phyloP scores from a whole-genome alignment of 2,113 vertebrate genomes.

The Lepidothrix coronata region DNA sequence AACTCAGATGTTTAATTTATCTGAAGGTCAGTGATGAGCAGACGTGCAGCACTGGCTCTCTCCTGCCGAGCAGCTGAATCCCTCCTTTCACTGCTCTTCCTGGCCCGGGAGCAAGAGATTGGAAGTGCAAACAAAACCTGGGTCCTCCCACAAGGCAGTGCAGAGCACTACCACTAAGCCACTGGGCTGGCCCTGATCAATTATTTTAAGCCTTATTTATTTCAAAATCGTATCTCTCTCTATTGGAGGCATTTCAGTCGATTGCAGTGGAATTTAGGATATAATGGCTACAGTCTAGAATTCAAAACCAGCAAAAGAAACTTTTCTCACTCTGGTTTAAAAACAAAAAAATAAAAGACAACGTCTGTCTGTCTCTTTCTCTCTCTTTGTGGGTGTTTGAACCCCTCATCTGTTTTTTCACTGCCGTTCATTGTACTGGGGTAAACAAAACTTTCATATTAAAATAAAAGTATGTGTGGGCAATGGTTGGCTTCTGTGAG shows the following conservation, averaged over 20 bases:
- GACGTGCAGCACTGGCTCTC: conserved; percentile 34
- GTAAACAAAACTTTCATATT: conserved; percentile 45
- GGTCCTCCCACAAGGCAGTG: conserved; percentile 46
- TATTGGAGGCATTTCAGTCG: conserved; percentile 58
- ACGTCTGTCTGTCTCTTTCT: conserved; percentile 13
- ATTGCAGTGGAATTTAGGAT: conserved; percentile 65
- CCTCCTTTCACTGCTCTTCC: not conserved
- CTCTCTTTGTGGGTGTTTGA: conserved; percentile 54
- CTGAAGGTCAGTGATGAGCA: conserved; percentile 42
- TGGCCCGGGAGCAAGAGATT: conserved; percentile 13
- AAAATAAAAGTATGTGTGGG: conserved; percentile 67
- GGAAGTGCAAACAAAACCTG: not conserved
- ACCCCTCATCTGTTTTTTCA: conserved; percentile 61
- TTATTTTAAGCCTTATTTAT: conserved; percentile 75
- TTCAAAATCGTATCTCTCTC: conserved; percentile 72
- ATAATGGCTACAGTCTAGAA: conserved; percentile 67
- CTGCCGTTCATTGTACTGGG: conserved; percentile 55
- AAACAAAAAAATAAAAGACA: conserved; percentile 7
- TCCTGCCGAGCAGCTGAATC: conserved; percentile 15
- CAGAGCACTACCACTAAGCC: conserved; percentile 56
- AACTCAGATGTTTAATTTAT: conserved; percentile 63
- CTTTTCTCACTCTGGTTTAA: conserved; percentile 56
- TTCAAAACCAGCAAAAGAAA: conserved; percentile 63
- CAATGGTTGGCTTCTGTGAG: conserved; percentile 66
- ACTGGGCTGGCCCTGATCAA: conserved; percentile 56